Base-by-base conservation (phyloP, 1,140 invertebrate genomes). In the Adelges cooleyi region DNA sequence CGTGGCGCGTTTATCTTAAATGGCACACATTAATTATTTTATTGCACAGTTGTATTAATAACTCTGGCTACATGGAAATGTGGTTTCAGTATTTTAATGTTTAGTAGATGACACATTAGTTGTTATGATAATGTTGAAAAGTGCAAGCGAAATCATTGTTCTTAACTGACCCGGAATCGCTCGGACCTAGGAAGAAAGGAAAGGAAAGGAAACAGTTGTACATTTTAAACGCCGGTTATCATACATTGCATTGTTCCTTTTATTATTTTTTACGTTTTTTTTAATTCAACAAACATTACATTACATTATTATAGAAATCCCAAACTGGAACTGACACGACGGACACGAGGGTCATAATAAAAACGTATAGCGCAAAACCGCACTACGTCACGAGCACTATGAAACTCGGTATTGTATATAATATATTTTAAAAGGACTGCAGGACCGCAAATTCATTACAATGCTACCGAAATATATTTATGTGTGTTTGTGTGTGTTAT, bases 311-410 rank as follows among this genome's bases (percentile, higher is more conserved):
- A 48, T 48, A 62, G 46, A 62, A 62, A 62, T 62, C 42, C 42
- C 17, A 62, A 62, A 62, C 56, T 62, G 56, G 42, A 62, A 62
- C 56, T 62, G 56, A 62, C 56, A 46, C 40, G 42, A 62, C 44
- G 56, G 42, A 62, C 44, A 62, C 56, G 44, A 62, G 56, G 44
- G 56, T 33, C 29, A 46, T 62, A 62, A 62, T 62, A 62, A 62
- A 62, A 62, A 62, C 17, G 40, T 59, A 59, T 15, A 17, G 17
- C 25, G 27, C 33, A 8, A 6, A 48, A 62, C 56, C 56, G n/a
- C 56, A 62, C 56, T 29, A 22, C 46, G 56, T 62, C 42, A 62
- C 25, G 13, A 59, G 40, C 54, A 62, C 25, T 17, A 62, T 48
- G 46, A 13, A 48, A 33, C 25, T 62, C 42, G 27, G n/a, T 48